These are phyloP conservation scores for Aphelocoma californica DNA, from an alignment of 2,797 vertebrate species.

Conservation along the genomic window DNA sequence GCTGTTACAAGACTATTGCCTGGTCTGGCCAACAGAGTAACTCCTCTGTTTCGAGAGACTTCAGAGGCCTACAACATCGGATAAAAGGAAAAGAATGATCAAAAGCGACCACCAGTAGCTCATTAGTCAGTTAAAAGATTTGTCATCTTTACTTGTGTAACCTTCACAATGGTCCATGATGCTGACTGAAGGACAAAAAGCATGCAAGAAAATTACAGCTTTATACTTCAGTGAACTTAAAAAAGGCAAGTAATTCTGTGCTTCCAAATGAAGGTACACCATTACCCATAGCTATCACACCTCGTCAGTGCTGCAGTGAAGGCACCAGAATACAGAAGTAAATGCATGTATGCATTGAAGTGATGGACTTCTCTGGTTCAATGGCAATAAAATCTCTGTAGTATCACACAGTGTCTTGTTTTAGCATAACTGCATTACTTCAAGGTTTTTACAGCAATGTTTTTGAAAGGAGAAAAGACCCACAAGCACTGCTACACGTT, in stretches of 20 bases:
- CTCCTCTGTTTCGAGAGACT: constrained; percentile 90
- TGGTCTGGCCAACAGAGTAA: constrained; percentile 86
- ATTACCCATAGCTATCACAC: not conserved
- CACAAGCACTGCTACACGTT: not conserved
- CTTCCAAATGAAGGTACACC: not conserved
- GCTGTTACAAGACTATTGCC: constrained; percentile 90
- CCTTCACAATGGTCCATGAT: not conserved
- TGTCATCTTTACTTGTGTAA: not conserved
- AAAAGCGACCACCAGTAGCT: not conserved
- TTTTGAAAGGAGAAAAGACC: not conserved
- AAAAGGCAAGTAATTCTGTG: not conserved
- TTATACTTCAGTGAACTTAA: not conserved
- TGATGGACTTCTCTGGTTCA: not conserved
- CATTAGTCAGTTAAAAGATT: not conserved
- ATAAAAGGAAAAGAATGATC: not conserved
- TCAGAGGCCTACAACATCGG: constrained; percentile 86
- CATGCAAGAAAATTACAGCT: not conserved
- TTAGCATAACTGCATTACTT: not conserved
- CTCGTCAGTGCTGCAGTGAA: not conserved
- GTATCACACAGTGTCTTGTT: not conserved
- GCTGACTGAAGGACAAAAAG: not conserved
- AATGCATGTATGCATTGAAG: not conserved
- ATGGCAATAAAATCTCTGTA: not conserved
- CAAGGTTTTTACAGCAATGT: not conserved
- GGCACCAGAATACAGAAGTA: not conserved